Conservation (phyloP, 2,888 invertebrate genomes). For the Cecidostiba fungosa region DNA sequence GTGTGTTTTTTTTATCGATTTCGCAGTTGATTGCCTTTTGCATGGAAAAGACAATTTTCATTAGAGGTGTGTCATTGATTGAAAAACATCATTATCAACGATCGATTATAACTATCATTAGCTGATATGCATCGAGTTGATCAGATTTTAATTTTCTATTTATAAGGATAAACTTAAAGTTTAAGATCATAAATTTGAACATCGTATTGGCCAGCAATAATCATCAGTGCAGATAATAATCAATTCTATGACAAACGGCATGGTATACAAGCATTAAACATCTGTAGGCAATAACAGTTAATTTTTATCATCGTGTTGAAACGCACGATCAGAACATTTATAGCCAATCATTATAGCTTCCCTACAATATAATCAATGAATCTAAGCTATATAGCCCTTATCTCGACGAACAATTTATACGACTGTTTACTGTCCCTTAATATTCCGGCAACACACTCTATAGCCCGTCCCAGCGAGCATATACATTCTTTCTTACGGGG, state of each 20-base stretch:
- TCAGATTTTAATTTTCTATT: too few species aligned
- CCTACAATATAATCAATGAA: constrained; percentile 56
- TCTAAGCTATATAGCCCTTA: neutral
- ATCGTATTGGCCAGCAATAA: too few species aligned
- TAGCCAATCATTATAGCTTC: neutral
- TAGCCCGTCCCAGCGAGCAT: constrained; percentile 23
- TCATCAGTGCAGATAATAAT: too few species aligned
- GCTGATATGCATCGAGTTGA: too few species aligned
- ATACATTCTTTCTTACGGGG: neutral
- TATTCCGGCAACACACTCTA: constrained; percentile 60
- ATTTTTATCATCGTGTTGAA: constrained; percentile 39
- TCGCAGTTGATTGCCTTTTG: neutral
- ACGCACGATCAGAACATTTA: constrained; percentile 18
- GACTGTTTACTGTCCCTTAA: constrained; percentile 62
- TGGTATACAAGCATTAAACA: neutral
- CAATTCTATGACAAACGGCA: too few species aligned
- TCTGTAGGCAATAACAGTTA: constrained; percentile 47
- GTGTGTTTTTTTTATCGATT: neutral
- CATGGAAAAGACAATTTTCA: too few species aligned
- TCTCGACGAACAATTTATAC: constrained; percentile 31
- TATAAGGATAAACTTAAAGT: too few species aligned
- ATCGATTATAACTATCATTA: too few species aligned
- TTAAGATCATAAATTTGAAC: too few species aligned
- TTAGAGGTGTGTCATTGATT: too few species aligned
- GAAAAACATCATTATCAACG: too few species aligned